Evolutionary conservation across 2,888 invertebrate species (phyloP).

Genomic region (Dione vanillae): DNA sequence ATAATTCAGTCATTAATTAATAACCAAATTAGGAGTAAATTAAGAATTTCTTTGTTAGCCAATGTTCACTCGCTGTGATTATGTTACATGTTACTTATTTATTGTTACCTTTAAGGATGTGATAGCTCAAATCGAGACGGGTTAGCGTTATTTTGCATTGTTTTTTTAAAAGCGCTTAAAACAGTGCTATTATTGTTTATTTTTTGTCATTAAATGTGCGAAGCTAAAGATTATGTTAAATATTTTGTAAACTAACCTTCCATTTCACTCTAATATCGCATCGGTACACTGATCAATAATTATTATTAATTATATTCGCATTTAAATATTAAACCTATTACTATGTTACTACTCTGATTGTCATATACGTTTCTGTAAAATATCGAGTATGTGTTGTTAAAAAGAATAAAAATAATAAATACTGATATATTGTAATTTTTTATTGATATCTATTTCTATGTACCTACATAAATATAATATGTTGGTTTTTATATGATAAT

Average conservation of each 20-base stretch:
- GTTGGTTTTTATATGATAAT: too few relatives aligned
- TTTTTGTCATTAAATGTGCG: constrained; percentile 53
- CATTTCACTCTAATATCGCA: constrained; percentile 58
- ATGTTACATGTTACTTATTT: constrained; percentile 81
- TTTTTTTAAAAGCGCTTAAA: constrained; percentile 67
- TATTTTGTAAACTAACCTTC: constrained; percentile 50
- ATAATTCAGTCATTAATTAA: constrained; percentile 81
- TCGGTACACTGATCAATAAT: constrained; percentile 66
- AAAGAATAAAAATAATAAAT: constrained; percentile 84
- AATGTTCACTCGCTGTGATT: constrained; percentile 84
- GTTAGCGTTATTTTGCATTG: constrained; percentile 75
- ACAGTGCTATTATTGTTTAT: constrained; percentile 67
- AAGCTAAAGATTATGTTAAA: constrained; percentile 55
- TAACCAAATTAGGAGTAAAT: constrained; percentile 79
- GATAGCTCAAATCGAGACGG: constrained; percentile 75
- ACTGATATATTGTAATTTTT: constrained; percentile 66
- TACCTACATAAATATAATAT: too few relatives aligned
- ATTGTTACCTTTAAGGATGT: constrained; percentile 79
- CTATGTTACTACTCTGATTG: constrained; percentile 83
- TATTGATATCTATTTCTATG: constrained; percentile 29
- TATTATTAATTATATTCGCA: constrained; percentile 76
- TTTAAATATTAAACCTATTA: constrained; percentile 79
- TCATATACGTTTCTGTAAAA: constrained; percentile 85
- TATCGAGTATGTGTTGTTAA: constrained; percentile 85
- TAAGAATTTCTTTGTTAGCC: constrained; percentile 81